These are phyloP conservation scores for Sycophaga agraensis DNA, from an alignment of 1,140 invertebrate species.

Conservation along the genomic window DNA sequence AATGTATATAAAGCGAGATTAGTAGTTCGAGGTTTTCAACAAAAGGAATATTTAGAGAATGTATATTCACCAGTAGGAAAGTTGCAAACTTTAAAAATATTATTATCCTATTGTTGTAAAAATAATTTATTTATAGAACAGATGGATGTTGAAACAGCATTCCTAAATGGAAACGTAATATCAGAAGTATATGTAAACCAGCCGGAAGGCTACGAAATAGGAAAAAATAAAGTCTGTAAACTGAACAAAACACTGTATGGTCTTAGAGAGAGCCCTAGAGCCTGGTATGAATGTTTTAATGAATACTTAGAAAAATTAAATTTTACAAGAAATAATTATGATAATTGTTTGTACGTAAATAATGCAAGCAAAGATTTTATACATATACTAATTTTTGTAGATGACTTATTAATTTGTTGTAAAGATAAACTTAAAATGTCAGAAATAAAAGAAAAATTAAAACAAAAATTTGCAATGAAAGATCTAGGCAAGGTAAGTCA, in stretches of 20 bases:
- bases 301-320: conserved; percentile 18
- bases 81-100: conserved; percentile 9
- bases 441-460: conserved; percentile 7
- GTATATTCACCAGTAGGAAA: conserved; percentile 24
- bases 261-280: conserved; percentile 36
- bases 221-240: conserved; percentile 33
- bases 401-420: conserved; percentile 20
- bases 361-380: background rate
- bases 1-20: conserved; percentile 18
- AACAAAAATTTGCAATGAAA: conserved; percentile 16
- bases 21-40: conserved; percentile 21
- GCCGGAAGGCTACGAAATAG: conserved; percentile 38
- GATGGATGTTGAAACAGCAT: conserved; percentile 31
- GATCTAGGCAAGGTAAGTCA: conserved; percentile 9
- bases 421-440: conserved; percentile 6
- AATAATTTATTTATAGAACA: background rate
- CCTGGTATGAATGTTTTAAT: conserved; percentile 38
- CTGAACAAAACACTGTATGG: conserved; percentile 43
- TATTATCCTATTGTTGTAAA: conserved; percentile 14
- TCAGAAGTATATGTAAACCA: conserved; percentile 47
- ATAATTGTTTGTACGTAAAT: conserved; percentile 28
- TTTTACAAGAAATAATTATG: conserved; percentile 26
- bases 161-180: conserved; percentile 47
- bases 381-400: conserved; percentile 12
- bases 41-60: conserved; percentile 35